Percentiles rank a stretch among this genome's conserved stretches.
phyloP scores from a whole-genome alignment of 2,797 vertebrate species.

The Chiloscyllium punctatum region DNA sequence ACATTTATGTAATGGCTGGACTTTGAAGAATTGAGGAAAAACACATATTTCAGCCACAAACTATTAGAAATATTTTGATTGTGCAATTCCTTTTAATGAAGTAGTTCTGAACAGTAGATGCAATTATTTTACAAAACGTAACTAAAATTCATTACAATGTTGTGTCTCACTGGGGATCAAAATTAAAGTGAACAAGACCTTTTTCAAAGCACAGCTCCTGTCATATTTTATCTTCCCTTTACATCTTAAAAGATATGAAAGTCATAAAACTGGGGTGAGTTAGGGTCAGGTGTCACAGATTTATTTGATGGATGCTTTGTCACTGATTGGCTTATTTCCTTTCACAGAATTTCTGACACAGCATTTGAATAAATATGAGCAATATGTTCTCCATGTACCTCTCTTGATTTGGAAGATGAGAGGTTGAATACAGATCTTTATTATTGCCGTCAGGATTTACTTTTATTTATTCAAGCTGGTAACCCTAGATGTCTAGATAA shows the following conservation, averaged over 20 bases:
- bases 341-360: conserved; percentile 42
- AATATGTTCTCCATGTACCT: conserved; percentile 46
- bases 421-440: conserved; percentile 44
- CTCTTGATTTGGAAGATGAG: conserved; percentile 48
- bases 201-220: conserved; percentile 67
- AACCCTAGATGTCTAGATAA: conserved; percentile 45
- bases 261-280: conserved; percentile 63
- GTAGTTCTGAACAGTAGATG: background rate
- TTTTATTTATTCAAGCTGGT: background rate
- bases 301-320: conserved; percentile 56
- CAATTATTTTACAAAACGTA: background rate
- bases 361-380: conserved; percentile 53
- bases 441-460: conserved; percentile 42
- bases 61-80: background rate
- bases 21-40: background rate
- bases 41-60: background rate
- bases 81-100: background rate
- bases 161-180: conserved; percentile 15
- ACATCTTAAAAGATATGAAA: conserved; percentile 72
- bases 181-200: conserved; percentile 62
- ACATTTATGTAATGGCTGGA: background rate
- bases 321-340: conserved; percentile 54
- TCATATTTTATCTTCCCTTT: conserved; percentile 69
- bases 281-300: conserved; percentile 57
- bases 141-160: background rate